Conservation (phyloP, 2,113 vertebrate genomes). For the Cathartes aura region DNA sequence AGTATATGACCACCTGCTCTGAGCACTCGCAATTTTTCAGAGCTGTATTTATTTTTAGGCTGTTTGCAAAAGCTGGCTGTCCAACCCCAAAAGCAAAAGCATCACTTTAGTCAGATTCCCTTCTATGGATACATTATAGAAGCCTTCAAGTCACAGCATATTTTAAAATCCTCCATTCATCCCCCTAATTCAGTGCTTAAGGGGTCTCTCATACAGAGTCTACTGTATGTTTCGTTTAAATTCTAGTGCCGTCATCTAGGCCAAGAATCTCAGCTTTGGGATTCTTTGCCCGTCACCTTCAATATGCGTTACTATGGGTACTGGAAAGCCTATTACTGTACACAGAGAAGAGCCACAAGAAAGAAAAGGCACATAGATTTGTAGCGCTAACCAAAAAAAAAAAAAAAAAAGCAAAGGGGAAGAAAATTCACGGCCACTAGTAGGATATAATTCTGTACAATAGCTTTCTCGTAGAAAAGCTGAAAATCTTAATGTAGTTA, state of each 20-base stretch:
- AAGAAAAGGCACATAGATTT: neutral
- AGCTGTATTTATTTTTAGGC: neutral
- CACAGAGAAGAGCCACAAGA: constrained; percentile 5
- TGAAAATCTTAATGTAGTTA: neutral
- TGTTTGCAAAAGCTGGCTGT: neutral
- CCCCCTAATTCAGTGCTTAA: neutral
- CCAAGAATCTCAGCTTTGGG: constrained; percentile 48
- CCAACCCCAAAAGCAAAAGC: neutral
- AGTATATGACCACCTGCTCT: neutral
- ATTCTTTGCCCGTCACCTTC: constrained; percentile 56
- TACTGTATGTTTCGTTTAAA: constrained; percentile 15
- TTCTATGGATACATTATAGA: neutral
- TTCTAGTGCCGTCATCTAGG: constrained; percentile 34
- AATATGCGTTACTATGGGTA: constrained; percentile 65
- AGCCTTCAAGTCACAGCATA: neutral
- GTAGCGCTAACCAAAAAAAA: neutral
- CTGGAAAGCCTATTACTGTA: constrained; percentile 53
- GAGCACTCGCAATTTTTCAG: neutral
- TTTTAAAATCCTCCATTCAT: neutral
- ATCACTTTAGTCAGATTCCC: neutral
- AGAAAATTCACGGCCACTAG: neutral
- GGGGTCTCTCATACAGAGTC: neutral
- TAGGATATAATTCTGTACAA: neutral
- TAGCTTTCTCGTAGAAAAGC: neutral
- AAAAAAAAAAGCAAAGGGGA: neutral